phyloP scores from a whole-genome alignment of 2,888 invertebrate genomes.

The Ecliptopera silaceata region DNA sequence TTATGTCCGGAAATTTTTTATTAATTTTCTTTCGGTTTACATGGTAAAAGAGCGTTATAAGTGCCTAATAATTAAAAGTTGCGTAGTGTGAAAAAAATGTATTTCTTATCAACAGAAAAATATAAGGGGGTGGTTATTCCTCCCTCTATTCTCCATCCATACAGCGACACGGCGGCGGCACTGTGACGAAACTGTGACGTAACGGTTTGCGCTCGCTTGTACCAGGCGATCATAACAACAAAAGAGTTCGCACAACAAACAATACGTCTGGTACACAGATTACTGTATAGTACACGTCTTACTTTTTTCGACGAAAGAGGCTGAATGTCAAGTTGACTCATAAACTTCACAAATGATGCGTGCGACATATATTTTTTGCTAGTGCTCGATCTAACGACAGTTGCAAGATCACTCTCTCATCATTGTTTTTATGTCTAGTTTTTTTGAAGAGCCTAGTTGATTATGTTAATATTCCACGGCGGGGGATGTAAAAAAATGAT shows the following conservation, averaged over 20 bases:
- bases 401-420: too few relatives aligned
- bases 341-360: too few relatives aligned
- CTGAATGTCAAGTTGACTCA: neutral
- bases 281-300: neutral
- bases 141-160: conserved; percentile 2
- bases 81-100: too few relatives aligned
- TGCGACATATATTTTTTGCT: too few relatives aligned
- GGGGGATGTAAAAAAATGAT: conserved; percentile 51
- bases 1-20: too few relatives aligned
- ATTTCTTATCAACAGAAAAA: too few relatives aligned
- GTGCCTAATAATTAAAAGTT: too few relatives aligned
- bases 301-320: neutral
- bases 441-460: conserved; percentile 42
- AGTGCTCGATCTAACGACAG: too few relatives aligned
- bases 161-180: conserved; percentile 19
- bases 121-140: neutral
- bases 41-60: too few relatives aligned
- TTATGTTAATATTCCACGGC: conserved; percentile 59
- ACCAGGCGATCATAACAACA: conserved; percentile 36
- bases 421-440: neutral
- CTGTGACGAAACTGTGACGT: conserved; percentile 37
- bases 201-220: conserved; percentile 34
- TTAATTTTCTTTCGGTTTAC: too few relatives aligned
- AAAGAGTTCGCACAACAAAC: conserved; percentile 19
- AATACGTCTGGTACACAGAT: conserved; percentile 11